Evolutionary conservation across 2,113 vertebrate species (phyloP).

Genomic region (Oreochromis spilurus): DNA sequence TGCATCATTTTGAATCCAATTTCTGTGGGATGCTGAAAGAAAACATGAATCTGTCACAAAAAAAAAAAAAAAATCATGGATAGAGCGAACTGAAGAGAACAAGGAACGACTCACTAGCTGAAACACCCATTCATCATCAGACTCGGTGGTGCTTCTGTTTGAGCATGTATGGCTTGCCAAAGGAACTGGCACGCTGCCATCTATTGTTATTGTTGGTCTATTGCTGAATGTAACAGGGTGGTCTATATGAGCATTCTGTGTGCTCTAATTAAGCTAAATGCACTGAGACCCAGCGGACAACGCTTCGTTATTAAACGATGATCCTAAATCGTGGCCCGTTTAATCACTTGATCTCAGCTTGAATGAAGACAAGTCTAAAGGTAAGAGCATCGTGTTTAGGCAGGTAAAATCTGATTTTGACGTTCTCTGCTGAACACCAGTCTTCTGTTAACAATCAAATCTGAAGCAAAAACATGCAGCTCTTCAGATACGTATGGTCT

Average conservation of each 20-base stretch:
- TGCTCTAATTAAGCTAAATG: not conserved
- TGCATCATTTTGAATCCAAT: not conserved
- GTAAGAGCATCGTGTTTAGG: not conserved
- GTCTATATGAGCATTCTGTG: not conserved
- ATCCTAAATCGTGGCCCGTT: not conserved
- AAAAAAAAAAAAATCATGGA: accelerated
- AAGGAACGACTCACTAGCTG: not conserved
- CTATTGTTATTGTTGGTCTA: not conserved
- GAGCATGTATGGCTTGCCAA: not conserved
- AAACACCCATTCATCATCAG: not conserved
- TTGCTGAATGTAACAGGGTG: not conserved
- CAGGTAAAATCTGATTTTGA: not conserved
- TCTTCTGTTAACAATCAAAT: not conserved
- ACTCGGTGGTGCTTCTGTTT: not conserved
- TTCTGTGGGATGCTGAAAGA: not conserved
- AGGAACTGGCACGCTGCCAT: not conserved
- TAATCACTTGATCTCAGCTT: not conserved
- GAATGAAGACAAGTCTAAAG: not conserved
- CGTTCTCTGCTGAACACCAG: not conserved
- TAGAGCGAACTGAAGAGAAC: not conserved
- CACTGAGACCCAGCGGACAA: not conserved
- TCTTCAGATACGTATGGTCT: not conserved
- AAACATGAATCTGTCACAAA: not conserved
- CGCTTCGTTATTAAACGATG: not conserved
- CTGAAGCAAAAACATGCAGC: not conserved